phyloP scores from a whole-genome alignment of 2,888 invertebrate genomes.

The Coecobrya sp. region DNA sequence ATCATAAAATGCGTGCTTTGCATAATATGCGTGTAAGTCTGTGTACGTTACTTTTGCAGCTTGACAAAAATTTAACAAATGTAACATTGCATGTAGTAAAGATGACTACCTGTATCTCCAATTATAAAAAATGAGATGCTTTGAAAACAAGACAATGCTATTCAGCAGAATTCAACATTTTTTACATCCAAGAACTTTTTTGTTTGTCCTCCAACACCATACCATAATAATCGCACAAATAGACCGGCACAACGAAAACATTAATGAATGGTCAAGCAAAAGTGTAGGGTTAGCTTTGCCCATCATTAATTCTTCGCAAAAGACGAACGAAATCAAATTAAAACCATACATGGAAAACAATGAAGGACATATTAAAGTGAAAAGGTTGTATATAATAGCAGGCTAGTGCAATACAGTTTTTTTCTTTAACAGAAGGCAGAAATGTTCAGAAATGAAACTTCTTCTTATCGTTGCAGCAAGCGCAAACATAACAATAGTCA shows the following conservation, averaged over 20 bases:
- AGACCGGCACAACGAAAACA: not conserved
- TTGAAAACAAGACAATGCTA: not conserved
- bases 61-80: constrained; percentile 18
- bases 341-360: constrained; percentile 65
- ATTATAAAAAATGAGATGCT: not conserved
- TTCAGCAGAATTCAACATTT: constrained; percentile 4
- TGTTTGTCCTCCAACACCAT: constrained; percentile 45
- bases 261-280: constrained; percentile 50
- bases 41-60: not conserved
- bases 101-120: constrained; percentile 18
- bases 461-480: not conserved
- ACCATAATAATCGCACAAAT: constrained; percentile 1
- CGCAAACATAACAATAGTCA: not conserved
- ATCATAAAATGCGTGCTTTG: not conserved
- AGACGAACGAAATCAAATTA: constrained; percentile 55
- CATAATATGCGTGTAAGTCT: constrained; percentile 7
- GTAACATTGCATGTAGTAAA: not conserved
- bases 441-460: too few species aligned
- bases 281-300: not conserved
- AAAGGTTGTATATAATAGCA: constrained; percentile 31
- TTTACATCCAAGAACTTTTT: not conserved
- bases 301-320: not conserved
- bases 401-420: not conserved
- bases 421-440: too few species aligned
- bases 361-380: constrained; percentile 59